Conservation (phyloP, 1,140 invertebrate species). For the Eumeta japonica region DNA sequence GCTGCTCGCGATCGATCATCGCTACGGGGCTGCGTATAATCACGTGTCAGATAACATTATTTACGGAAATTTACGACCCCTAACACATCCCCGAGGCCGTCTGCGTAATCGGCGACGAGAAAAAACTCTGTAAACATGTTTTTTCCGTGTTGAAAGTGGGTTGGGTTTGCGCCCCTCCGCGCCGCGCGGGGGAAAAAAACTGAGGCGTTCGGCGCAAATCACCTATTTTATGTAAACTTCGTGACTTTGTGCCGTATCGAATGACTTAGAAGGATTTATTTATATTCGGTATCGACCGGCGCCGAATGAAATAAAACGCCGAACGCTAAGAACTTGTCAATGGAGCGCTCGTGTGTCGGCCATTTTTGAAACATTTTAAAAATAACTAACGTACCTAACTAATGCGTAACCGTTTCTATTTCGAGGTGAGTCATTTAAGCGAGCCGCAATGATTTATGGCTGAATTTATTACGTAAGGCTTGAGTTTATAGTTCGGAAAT, state of each 20-base stretch:
- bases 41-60: conserved; percentile 36
- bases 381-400: no score
- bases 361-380: no score
- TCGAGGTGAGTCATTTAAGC: no score
- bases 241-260: conserved; percentile 53
- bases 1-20: no score
- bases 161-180: no score
- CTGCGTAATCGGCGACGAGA: conserved; percentile 27
- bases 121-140: conserved; percentile 51
- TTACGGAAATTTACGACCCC: conserved; percentile 43
- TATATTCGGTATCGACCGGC: conserved; percentile 33
- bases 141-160: conserved; percentile 38
- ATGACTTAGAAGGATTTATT: conserved; percentile 56
- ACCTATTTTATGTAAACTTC: conserved; percentile 57
- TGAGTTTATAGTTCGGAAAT: no score
- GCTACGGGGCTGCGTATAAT: no score
- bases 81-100: conserved; percentile 19
- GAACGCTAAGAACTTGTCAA: conserved; percentile 34
- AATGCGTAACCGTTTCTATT: no score
- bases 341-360: conserved; percentile 26
- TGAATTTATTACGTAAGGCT: no score
- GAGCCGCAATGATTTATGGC: no score
- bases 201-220: conserved; percentile 45
- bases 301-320: conserved; percentile 33
- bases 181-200: no score